Conservation (phyloP, 2,113 vertebrate genomes). For the Steatornis caripensis region DNA sequence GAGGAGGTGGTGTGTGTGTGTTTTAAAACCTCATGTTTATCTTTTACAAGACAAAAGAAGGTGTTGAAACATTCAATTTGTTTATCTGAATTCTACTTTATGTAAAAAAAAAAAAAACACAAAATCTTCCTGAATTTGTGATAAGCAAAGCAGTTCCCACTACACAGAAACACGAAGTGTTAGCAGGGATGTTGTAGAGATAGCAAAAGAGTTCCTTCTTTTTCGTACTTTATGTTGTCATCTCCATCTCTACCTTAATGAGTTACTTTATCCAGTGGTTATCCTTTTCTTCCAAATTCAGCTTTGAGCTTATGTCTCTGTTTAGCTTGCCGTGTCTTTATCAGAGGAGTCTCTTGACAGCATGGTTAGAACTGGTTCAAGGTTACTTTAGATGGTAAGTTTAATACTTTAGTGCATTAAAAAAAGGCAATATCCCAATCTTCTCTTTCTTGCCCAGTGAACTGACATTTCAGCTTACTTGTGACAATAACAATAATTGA, state of each 20-base stretch:
- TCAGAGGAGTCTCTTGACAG: neutral
- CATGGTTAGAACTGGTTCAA: neutral
- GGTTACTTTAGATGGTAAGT: neutral
- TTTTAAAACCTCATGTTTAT: neutral
- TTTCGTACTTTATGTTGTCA: neutral
- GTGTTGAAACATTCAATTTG: neutral
- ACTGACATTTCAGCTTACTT: neutral
- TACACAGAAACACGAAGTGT: neutral
- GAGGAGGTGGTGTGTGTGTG: too few relatives aligned
- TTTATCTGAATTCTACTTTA: neutral
- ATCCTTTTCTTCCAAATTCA: neutral
- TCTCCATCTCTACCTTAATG: neutral
- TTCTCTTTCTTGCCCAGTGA: neutral
- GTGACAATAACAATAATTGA: neutral
- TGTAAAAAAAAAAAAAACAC: rapidly evolving
- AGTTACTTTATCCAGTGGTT: neutral
- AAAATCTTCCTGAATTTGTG: neutral
- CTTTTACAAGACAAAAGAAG: neutral
- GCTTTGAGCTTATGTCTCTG: neutral
- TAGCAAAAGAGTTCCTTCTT: neutral
- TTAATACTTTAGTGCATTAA: neutral
- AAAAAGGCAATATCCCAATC: neutral
- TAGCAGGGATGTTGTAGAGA: neutral
- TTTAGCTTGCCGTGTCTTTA: neutral
- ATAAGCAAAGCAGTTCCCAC: neutral